Percentiles rank a stretch among this genome's conserved stretches.
Conservation (phyloP, 2,888 invertebrate species). For the Dasysyrphus tricinctus region DNA sequence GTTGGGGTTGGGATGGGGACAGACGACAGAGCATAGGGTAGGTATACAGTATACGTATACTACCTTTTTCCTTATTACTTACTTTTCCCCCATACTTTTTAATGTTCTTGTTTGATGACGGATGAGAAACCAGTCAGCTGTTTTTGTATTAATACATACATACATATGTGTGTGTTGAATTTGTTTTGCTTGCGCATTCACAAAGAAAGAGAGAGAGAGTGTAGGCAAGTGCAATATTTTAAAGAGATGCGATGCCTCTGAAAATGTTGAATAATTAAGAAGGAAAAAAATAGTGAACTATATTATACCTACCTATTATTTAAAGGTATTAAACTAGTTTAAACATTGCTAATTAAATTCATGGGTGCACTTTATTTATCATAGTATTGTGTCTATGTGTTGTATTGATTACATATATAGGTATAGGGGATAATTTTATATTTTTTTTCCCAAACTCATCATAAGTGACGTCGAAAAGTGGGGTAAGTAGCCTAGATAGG, state of each 20-base stretch:
- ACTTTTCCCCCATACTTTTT: slow-evolving; percentile 8
- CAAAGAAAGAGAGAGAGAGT: not conserved
- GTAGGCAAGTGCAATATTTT: not conserved
- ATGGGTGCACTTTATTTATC: slow-evolving; percentile 2
- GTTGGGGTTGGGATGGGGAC: not conserved
- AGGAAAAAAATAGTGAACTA: not conserved
- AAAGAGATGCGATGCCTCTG: not conserved
- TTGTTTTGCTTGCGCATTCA: slow-evolving; percentile 46
- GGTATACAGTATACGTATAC: not conserved
- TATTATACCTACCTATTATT: not conserved
- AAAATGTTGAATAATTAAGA: slow-evolving; percentile 7
- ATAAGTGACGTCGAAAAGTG: slow-evolving; percentile 11
- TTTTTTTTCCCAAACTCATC: not conserved
- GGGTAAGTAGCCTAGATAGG: not conserved
- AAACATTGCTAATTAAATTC: slow-evolving; percentile 9
- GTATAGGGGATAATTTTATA: not conserved
- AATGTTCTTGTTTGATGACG: slow-evolving; percentile 30
- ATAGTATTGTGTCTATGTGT: not conserved
- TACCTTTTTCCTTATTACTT: slow-evolving; percentile 6
- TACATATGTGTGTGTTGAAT: slow-evolving; percentile 27
- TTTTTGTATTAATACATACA: slow-evolving; percentile 40
- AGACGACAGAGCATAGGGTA: not conserved
- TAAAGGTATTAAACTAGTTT: not conserved
- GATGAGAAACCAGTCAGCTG: slow-evolving; percentile 67
- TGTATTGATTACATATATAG: too few relatives aligned